These are phyloP conservation scores for Cepaea hortensis DNA, from an alignment of 2,888 invertebrate genomes.

Conservation along the genomic window DNA sequence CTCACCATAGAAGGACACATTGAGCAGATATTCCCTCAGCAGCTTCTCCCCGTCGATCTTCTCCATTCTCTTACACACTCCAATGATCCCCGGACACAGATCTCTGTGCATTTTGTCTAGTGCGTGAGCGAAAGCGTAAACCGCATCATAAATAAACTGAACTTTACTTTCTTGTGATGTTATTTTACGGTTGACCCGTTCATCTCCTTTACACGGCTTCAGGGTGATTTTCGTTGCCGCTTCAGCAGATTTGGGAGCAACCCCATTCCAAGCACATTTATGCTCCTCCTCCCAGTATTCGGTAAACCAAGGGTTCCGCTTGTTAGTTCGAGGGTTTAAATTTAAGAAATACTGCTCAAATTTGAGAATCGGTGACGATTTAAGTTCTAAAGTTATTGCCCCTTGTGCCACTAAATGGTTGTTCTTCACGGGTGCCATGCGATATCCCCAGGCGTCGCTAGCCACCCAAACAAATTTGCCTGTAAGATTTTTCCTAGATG, in stretches of 20 bases:
- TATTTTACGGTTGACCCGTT: slow-evolving; percentile 81
- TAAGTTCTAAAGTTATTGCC: slow-evolving; percentile 85
- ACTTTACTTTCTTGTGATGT: slow-evolving; percentile 78
- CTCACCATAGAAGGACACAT: slow-evolving; percentile 85
- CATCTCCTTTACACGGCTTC: slow-evolving; percentile 84
- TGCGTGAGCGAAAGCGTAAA: slow-evolving; percentile 84
- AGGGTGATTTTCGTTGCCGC: not conserved
- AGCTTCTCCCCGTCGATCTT: slow-evolving; percentile 83
- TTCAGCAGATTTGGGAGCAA: not conserved
- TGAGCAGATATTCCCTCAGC: slow-evolving; percentile 84
- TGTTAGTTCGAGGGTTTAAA: slow-evolving; percentile 83
- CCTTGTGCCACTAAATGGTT: slow-evolving; percentile 84
- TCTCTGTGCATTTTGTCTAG: slow-evolving; percentile 81
- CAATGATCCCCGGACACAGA: slow-evolving; percentile 76
- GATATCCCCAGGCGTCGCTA: slow-evolving; percentile 84
- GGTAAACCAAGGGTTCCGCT: slow-evolving; percentile 95
- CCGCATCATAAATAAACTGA: slow-evolving; percentile 85
- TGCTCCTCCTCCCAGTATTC: slow-evolving; percentile 87
- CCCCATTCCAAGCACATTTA: slow-evolving; percentile 78
- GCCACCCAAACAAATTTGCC: slow-evolving; percentile 81
- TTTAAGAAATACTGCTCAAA: slow-evolving; percentile 83
- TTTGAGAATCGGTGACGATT: slow-evolving; percentile 81
- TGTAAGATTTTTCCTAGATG: slow-evolving; percentile 78
- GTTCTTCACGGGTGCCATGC: slow-evolving; percentile 82
- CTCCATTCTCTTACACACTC: slow-evolving; percentile 80